A percentile compares a stretch with the other conserved stretches of the same genome.
phyloP scores from a whole-genome alignment of 2,888 invertebrate genomes.

The Drosophila subsilvestris region DNA sequence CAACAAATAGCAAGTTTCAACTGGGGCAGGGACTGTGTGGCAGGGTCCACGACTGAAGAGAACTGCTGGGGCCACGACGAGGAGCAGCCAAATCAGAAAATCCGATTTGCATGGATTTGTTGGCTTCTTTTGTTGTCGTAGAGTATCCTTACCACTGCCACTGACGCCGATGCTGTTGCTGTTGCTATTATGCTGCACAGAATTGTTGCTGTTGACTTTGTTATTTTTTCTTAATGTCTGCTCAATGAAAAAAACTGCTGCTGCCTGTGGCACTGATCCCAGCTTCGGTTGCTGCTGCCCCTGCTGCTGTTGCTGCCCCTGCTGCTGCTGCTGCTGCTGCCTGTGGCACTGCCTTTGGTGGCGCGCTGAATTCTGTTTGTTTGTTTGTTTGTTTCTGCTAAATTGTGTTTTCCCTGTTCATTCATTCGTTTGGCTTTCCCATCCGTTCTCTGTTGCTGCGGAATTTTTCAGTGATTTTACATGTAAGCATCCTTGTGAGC shows the following conservation, averaged over 20 bases:
- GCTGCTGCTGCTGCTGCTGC: constrained; percentile 15
- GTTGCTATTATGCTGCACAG: constrained; percentile 41
- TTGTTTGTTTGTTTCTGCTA: constrained; percentile 76
- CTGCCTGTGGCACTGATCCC: constrained; percentile 38
- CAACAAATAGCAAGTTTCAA: constrained; percentile 44
- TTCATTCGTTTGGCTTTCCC: constrained; percentile 67
- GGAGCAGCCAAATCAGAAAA: constrained; percentile 78
- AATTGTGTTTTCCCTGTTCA: constrained; percentile 82
- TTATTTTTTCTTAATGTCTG: constrained; percentile 79
- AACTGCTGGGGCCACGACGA: constrained; percentile 27
- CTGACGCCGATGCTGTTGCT: constrained; percentile 42
- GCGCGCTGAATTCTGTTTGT: constrained; percentile 51
- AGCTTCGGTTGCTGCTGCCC: neutral
- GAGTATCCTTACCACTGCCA: constrained; percentile 70
- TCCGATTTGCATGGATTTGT: constrained; percentile 84
- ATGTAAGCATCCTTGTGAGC: constrained; percentile 82
- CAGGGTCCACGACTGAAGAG: constrained; percentile 2
- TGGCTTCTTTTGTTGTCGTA: constrained; percentile 73
- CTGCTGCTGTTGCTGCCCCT: constrained; percentile 23
- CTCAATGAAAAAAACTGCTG: constrained; percentile 72
- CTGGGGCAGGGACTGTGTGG: constrained; percentile 23
- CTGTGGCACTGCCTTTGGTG: constrained; percentile 37
- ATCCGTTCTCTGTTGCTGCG: constrained; percentile 47
- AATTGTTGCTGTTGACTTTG: constrained; percentile 73
- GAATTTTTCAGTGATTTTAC: constrained; percentile 80